phyloP scores from a whole-genome alignment of 2,113 vertebrate genomes.

The Notarius lentiginosus region DNA sequence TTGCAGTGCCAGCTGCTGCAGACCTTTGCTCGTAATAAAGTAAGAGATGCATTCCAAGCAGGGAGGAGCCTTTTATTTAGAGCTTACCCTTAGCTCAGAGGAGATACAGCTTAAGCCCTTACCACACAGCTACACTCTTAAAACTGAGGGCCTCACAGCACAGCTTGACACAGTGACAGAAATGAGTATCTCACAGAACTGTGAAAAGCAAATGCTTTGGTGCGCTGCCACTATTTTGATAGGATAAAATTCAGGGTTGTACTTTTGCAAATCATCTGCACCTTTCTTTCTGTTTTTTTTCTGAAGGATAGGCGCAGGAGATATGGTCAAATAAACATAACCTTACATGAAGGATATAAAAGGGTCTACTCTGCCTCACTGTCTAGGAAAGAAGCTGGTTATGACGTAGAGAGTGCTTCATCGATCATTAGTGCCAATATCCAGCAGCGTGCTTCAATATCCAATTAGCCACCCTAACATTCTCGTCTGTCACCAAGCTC shows the following conservation, averaged over 20 bases:
- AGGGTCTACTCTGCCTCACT: neutral
- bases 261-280: neutral
- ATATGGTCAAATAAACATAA: neutral
- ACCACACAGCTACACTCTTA: neutral
- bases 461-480: neutral
- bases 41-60: slow-evolving; percentile 66
- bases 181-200: neutral
- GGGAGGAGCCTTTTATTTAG: slow-evolving; percentile 69
- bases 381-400: neutral
- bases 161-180: neutral
- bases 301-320: neutral
- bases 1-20: slow-evolving; percentile 75
- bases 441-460: neutral
- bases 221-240: neutral
- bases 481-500: neutral
- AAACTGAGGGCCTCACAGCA: neutral
- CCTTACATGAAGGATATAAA: neutral
- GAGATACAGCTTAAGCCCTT: slow-evolving; percentile 56
- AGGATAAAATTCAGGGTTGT: neutral
- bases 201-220: neutral
- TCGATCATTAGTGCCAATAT: neutral
- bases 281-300: neutral
- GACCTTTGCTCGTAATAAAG: slow-evolving; percentile 83
- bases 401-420: neutral
- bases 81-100: slow-evolving; percentile 63